Percentiles rank a stretch among this genome's conserved stretches.
These are phyloP conservation scores for Pituophis catenifer DNA, from an alignment of 2,113 vertebrate species.

Conservation along the genomic window DNA sequence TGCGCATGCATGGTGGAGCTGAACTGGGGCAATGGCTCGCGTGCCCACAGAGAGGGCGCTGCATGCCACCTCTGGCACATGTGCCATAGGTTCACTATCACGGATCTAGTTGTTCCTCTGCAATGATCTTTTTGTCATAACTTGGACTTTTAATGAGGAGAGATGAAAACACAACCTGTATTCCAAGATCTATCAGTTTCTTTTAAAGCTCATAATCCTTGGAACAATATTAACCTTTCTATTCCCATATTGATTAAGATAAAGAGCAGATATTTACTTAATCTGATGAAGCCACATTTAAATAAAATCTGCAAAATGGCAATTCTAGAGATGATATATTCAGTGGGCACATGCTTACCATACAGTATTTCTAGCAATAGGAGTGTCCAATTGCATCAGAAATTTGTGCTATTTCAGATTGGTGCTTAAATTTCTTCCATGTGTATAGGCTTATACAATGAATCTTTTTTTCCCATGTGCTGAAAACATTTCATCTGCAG, in stretches of 20 bases:
- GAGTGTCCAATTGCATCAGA: background rate
- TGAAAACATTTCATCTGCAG: background rate
- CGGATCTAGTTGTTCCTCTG: background rate
- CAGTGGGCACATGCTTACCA: background rate
- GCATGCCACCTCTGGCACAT: no score
- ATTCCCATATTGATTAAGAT: background rate
- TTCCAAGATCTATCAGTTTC: background rate
- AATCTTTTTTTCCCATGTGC: background rate
- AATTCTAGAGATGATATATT: background rate
- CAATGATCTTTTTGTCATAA: background rate
- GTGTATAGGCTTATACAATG: background rate
- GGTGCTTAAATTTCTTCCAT: background rate
- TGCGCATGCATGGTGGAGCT: no score
- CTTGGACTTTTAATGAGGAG: background rate
- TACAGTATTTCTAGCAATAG: background rate
- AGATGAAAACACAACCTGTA: background rate
- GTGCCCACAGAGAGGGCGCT: no score
- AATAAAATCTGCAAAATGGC: background rate
- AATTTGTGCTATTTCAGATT: background rate
- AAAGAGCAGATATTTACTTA: background rate
- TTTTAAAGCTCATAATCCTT: background rate
- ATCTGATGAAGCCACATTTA: background rate
- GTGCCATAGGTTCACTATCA: no score
- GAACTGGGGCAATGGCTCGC: no score
- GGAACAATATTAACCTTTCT: background rate